These are phyloP conservation scores for Bambusicola thoracicus DNA, from an alignment of 2,113 vertebrate species.

Conservation along the genomic window DNA sequence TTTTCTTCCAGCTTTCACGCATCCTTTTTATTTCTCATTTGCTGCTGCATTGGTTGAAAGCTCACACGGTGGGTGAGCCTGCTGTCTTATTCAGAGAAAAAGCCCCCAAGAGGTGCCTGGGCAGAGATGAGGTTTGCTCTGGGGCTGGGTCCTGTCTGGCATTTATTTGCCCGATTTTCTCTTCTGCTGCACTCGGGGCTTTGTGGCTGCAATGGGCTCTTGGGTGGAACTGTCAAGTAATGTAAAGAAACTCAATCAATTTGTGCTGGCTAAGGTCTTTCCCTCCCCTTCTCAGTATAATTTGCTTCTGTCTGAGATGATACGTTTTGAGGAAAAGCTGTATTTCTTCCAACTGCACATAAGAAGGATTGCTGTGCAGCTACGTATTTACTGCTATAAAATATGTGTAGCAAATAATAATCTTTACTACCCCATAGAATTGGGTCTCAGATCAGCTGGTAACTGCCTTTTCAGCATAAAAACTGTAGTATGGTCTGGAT, in stretches of 20 bases:
- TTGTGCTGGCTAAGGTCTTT: background rate
- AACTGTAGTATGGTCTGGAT: background rate
- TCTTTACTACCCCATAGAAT: background rate
- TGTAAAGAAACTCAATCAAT: background rate
- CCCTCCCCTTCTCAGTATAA: background rate
- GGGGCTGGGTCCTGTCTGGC: background rate
- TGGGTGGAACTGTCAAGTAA: background rate
- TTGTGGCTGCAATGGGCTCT: background rate
- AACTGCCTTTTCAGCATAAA: background rate
- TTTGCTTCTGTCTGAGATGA: background rate
- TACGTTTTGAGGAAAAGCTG: background rate
- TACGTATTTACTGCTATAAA: background rate
- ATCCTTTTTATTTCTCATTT: background rate
- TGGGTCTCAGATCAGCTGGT: background rate
- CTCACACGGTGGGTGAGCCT: background rate
- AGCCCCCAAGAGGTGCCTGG: background rate
- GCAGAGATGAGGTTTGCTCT: background rate
- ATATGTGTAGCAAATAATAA: background rate
- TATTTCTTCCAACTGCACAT: background rate
- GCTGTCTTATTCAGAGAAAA: background rate
- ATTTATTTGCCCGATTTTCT: conserved; percentile 1
- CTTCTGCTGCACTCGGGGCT: background rate
- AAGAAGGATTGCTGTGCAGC: background rate
- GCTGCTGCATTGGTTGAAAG: background rate
- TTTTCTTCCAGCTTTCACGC: background rate